These are phyloP conservation scores for Caenorhabditis sinica DNA, from an alignment of 2,888 invertebrate genomes.

Conservation along the genomic window DNA sequence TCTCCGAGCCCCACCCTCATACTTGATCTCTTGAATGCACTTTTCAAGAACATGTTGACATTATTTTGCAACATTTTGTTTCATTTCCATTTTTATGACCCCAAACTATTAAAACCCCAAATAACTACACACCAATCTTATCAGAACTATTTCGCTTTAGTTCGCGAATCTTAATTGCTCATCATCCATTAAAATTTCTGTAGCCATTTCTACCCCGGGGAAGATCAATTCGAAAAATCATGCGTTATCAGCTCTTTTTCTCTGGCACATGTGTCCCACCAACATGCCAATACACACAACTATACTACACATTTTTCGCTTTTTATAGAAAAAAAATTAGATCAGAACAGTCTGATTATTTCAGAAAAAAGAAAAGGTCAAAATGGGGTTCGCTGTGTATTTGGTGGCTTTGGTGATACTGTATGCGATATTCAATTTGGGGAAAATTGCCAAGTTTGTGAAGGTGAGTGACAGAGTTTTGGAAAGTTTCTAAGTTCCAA, in stretches of 20 bases:
- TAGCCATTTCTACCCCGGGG: slow-evolving; percentile 26
- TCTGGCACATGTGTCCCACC: slow-evolving; percentile 5
- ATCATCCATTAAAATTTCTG: background rate
- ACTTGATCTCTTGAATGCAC: no score
- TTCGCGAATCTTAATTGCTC: background rate
- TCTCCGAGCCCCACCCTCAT: no score
- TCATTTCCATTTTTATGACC: no score
- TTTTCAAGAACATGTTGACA: no score
- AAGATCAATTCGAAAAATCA: background rate
- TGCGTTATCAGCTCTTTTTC: slow-evolving; percentile 32
- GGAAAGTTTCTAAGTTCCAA: background rate
- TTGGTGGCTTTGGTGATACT: slow-evolving; percentile 34
- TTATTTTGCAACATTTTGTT: no score
- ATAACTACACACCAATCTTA: background rate
- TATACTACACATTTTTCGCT: slow-evolving; percentile 31
- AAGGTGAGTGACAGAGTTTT: slow-evolving; percentile 9
- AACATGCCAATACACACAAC: slow-evolving; percentile 7
- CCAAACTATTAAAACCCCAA: background rate
- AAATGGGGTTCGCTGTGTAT: slow-evolving; percentile 61
- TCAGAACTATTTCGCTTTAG: no score
- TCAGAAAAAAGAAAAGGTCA: slow-evolving; percentile 4
- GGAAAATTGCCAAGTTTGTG: slow-evolving; percentile 43
- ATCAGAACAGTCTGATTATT: background rate
- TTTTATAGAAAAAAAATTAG: slow-evolving; percentile 16
- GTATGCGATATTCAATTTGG: slow-evolving; percentile 47